Conservation (phyloP, 2,888 invertebrate genomes). For the Bimastos eiseni region DNA sequence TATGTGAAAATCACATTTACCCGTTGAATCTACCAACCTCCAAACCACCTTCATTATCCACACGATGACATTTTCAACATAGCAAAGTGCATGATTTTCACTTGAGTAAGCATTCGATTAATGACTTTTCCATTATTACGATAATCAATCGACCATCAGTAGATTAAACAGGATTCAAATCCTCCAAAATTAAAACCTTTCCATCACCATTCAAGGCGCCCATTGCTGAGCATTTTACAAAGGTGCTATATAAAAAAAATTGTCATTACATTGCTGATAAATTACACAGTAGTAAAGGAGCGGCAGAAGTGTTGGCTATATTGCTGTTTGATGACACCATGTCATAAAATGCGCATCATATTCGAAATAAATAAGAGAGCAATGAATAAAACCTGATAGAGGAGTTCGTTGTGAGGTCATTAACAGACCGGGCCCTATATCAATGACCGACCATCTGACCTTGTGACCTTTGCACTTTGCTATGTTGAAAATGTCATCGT, state of each 20-base stretch:
- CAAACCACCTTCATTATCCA: not conserved
- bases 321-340: not conserved
- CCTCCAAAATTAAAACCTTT: not conserved
- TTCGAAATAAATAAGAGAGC: not conserved
- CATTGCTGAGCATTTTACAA: not conserved
- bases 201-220: not conserved
- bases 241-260: not conserved
- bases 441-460: not conserved
- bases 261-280: not conserved
- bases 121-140: too few relatives aligned
- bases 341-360: not conserved
- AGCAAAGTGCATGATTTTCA: not conserved
- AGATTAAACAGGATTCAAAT: not conserved
- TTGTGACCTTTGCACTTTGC: not conserved
- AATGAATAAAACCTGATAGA: not conserved
- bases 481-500: not conserved
- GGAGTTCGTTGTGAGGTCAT: not conserved
- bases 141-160: too few relatives aligned
- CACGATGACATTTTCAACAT: not conserved
- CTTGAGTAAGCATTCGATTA: too few relatives aligned
- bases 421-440: not conserved
- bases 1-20: not conserved
- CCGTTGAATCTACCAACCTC: not conserved
- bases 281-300: not conserved
- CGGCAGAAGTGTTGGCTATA: not conserved